Evolutionary conservation across 2,113 vertebrate genomes (phyloP).

Genomic region (Oreochromis niloticus): DNA sequence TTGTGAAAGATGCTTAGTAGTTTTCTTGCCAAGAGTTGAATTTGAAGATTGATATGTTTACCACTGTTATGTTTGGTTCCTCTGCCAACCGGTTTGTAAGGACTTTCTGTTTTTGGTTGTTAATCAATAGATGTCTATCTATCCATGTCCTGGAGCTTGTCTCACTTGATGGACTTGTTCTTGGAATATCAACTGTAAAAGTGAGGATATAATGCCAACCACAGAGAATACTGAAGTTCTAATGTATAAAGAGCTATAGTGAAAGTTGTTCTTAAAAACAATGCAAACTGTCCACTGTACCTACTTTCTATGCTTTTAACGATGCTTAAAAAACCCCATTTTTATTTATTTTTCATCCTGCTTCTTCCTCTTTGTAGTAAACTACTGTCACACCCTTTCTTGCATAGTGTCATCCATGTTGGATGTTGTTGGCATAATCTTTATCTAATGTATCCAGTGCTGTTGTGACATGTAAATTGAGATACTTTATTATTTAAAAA

Average conservation of each 20-base stretch:
- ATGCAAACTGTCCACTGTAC: not conserved
- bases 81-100: not conserved
- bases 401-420: not conserved
- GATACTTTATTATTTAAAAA: not conserved
- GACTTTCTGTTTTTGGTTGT: not conserved
- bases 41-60: not conserved
- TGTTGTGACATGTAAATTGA: not conserved
- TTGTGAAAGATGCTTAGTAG: not conserved
- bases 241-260: not conserved
- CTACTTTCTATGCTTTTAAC: not conserved
- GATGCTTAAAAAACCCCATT: accelerated
- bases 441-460: not conserved
- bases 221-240: not conserved
- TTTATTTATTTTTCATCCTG: not conserved
- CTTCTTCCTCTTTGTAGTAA: not conserved
- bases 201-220: not conserved
- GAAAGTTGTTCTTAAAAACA: not conserved
- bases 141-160: not conserved
- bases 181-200: not conserved
- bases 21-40: not conserved
- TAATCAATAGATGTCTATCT: not conserved
- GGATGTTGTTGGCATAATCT: not conserved
- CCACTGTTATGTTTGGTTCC: not conserved
- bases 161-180: not conserved
- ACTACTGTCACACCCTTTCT: not conserved